These are phyloP conservation scores for Mesorhabditis sp. DNA, from an alignment of 2,888 invertebrate species.

Conservation along the genomic window DNA sequence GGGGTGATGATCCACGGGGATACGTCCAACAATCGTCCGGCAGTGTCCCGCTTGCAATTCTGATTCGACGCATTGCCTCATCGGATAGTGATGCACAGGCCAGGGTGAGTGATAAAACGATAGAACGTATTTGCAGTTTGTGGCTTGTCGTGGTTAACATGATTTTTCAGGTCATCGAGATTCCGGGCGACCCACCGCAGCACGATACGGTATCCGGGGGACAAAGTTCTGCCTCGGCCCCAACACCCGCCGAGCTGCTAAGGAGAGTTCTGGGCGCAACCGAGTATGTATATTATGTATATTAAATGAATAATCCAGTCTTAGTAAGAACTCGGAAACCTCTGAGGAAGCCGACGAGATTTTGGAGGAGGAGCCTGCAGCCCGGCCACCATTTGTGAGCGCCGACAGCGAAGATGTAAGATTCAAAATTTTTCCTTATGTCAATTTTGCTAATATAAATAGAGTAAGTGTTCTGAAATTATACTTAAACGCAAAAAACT, in stretches of 20 bases:
- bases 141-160: background rate
- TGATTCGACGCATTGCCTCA: background rate
- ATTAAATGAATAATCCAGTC: too few species aligned
- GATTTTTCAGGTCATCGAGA: slow-evolving; percentile 3
- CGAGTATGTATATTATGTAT: too few species aligned
- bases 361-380: slow-evolving; percentile 29
- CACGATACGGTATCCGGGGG: too few species aligned
- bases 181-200: slow-evolving; percentile 9
- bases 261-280: too few species aligned
- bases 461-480: background rate
- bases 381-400: too few species aligned
- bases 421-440: slow-evolving; percentile 2
- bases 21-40: background rate
- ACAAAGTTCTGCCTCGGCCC: too few species aligned
- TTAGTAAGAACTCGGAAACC: slow-evolving; percentile 12
- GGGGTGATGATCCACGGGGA: background rate
- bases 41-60: slow-evolving; percentile 5
- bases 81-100: background rate
- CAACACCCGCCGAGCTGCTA: too few species aligned
- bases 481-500: too few species aligned
- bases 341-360: slow-evolving; percentile 36
- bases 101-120: background rate
- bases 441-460: background rate
- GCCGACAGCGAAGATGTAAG: background rate
- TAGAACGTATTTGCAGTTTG: background rate